Evolutionary conservation across 2,797 vertebrate species (phyloP), one percentile per base, ranked within the genome.

Genomic region (Dryobates pubescens): DNA sequence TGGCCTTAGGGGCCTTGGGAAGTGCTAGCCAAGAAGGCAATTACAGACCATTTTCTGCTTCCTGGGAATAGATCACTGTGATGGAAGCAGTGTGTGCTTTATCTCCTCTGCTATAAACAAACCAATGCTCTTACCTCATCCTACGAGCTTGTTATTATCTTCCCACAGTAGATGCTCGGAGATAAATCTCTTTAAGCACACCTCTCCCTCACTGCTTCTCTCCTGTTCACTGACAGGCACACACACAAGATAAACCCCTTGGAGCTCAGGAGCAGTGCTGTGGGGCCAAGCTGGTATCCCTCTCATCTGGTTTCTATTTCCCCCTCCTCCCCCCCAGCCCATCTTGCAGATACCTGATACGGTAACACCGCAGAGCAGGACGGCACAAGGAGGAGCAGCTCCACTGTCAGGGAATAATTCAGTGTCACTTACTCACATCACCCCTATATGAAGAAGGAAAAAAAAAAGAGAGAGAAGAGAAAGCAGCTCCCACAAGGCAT

Each of bases 221-320:
- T 67, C 32, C 36, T 4, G 0, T 43, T 34, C 0, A 3, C 58
- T 1, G 16, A 74, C 62, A 93, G 67, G 54, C 90, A 47, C 51
- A 22, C 65, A 43, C 75, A 82, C 54, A 65, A 49, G 77, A 69
- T 36, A 85, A 87, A 86, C 56, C 69, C 65, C 8, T 2, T 27
- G 53, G 69, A 80, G 65, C 41, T 79, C 69, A 29, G 15, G 15
- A 78, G 29, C 0, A 53, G 68, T 38, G 30, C 69, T 82, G 38
- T 38, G 38, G 38, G 38, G 38, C 38, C 38, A 38, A 38, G 38
- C 38, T 38, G 86, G 57, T 85, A 87, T 56, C 73, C 77, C 58
- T 58, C 6, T 54, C 79, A 87, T 92, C 90, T 95, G 88, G 67
- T 93, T 95, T 49, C 53, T 79, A 81, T 95, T 95, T 87, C 34